Percentiles rank a stretch among this genome's conserved stretches.
Conservation (phyloP, 2,888 invertebrate species). For the Thera britannica region DNA sequence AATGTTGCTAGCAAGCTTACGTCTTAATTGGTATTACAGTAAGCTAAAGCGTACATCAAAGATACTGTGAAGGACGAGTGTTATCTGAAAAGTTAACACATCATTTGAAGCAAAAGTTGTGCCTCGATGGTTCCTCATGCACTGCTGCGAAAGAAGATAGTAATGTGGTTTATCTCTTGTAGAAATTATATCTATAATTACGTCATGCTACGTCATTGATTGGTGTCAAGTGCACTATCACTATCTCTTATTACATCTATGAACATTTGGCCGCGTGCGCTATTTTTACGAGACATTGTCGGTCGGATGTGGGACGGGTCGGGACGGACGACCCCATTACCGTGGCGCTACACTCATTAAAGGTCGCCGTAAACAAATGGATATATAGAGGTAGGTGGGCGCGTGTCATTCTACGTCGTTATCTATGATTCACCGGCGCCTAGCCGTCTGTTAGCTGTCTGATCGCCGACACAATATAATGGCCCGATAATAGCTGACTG, state of each 20-base stretch:
- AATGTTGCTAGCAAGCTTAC: not conserved
- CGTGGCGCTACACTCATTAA: slow-evolving; percentile 71
- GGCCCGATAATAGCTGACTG: slow-evolving; percentile 73
- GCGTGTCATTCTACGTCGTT: slow-evolving; percentile 71
- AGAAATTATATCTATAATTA: not conserved
- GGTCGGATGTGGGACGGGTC: slow-evolving; percentile 52
- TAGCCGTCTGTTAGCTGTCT: slow-evolving; percentile 77
- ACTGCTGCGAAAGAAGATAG: not conserved
- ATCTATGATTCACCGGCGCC: slow-evolving; percentile 83
- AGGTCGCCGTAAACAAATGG: slow-evolving; percentile 78
- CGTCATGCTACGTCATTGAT: slow-evolving; percentile 1
- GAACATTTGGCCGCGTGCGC: slow-evolving; percentile 44
- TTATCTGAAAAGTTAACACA: not conserved
- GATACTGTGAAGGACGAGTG: not conserved
- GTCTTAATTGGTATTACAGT: not conserved
- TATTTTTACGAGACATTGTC: slow-evolving; percentile 62
- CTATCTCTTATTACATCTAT: slow-evolving; percentile 18
- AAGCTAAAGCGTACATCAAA: not conserved
- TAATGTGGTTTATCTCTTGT: not conserved
- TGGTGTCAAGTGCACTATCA: slow-evolving; percentile 16
- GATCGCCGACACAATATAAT: slow-evolving; percentile 76
- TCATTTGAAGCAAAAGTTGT: not conserved
- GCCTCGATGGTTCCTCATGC: not conserved
- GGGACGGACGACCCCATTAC: slow-evolving; percentile 66
- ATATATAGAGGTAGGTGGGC: slow-evolving; percentile 77